A percentile compares a stretch with the other conserved stretches of the same genome.
phyloP scores from a whole-genome alignment of 2,797 vertebrate genomes.

The Hippoglossus hippoglossus region DNA sequence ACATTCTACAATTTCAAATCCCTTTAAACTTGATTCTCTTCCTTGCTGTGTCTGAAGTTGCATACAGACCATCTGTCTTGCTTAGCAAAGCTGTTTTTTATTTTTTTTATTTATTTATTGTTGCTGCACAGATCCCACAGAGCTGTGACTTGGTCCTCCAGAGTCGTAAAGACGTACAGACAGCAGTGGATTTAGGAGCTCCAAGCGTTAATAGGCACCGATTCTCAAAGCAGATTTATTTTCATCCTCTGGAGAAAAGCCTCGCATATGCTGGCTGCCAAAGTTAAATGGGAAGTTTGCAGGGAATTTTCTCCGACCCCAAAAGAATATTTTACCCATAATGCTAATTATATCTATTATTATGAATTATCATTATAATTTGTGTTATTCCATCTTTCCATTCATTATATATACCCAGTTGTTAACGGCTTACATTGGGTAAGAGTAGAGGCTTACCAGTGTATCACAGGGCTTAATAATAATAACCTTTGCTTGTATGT shows the following conservation, averaged over 20 bases:
- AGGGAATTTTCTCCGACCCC: neutral
- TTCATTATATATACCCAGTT: neutral
- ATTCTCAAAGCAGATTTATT: constrained; percentile 49
- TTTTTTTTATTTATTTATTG: constrained; percentile 39
- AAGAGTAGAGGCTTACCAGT: neutral
- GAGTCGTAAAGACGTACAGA: neutral
- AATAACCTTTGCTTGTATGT: no score
- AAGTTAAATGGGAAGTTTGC: neutral
- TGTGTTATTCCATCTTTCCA: no score
- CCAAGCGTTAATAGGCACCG: constrained; percentile 36
- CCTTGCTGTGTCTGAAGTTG: constrained; percentile 25
- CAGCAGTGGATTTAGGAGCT: constrained; percentile 14
- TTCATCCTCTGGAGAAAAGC: constrained; percentile 28
- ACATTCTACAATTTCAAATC: constrained; percentile 57
- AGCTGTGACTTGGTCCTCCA: constrained; percentile 39
- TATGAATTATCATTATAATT: no score
- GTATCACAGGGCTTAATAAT: neutral
- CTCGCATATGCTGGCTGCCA: constrained; percentile 1
- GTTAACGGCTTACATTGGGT: neutral
- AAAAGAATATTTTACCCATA: constrained; percentile 4
- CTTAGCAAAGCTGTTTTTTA: constrained; percentile 14
- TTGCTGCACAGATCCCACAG: constrained; percentile 43
- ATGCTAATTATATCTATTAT: neutral
- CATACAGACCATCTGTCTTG: constrained; percentile 65
- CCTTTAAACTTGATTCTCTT: constrained; percentile 38